Evolutionary conservation across 2,797 vertebrate genomes (phyloP).

Genomic region (Sebastes iracundus): DNA sequence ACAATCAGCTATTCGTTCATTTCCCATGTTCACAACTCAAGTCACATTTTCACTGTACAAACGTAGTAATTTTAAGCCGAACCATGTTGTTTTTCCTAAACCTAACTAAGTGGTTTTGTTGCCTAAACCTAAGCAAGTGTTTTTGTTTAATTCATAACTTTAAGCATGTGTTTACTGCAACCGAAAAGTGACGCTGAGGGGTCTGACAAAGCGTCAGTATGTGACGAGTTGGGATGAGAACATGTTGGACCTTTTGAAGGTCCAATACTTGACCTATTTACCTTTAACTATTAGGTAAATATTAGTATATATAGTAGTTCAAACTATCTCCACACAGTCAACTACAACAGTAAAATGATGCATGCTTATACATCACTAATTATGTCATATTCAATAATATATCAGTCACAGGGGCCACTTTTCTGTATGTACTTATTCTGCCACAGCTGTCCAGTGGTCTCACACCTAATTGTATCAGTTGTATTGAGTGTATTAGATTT

Average conservation of each 20-base stretch:
- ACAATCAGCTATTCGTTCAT: too few relatives aligned
- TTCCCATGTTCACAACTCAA: too few relatives aligned
- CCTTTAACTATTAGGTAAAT: background rate
- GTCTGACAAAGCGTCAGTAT: too few relatives aligned
- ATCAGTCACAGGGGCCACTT: background rate
- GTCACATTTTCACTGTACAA: too few relatives aligned
- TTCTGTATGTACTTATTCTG: background rate
- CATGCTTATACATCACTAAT: background rate
- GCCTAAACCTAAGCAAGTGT: too few relatives aligned
- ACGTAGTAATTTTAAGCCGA: too few relatives aligned
- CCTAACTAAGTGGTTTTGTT: too few relatives aligned
- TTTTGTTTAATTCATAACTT: too few relatives aligned
- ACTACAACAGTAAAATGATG: background rate
- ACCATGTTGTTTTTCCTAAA: too few relatives aligned
- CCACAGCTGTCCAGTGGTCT: background rate
- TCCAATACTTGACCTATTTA: background rate
- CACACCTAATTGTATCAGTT: background rate
- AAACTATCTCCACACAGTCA: background rate
- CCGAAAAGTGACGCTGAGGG: too few relatives aligned
- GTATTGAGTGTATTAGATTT: background rate
- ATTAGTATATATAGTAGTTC: background rate
- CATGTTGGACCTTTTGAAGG: background rate
- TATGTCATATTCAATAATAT: background rate
- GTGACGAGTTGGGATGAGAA: too few relatives aligned
- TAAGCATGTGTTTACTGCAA: too few relatives aligned